Conservation (phyloP, 1,140 invertebrate genomes). For the Drosophila insularis region DNA sequence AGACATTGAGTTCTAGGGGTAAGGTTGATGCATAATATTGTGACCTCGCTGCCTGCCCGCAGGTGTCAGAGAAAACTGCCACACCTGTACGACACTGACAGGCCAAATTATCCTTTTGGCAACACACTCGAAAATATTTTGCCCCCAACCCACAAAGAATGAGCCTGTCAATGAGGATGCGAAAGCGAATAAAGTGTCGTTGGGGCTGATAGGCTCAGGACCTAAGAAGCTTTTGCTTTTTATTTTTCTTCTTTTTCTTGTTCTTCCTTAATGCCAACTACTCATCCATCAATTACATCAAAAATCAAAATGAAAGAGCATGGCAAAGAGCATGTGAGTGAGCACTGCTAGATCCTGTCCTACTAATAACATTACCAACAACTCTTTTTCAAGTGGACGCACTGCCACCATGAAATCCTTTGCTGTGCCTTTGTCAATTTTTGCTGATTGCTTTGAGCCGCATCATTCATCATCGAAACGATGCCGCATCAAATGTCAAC, state of each 20-base stretch:
- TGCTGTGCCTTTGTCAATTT: conserved; percentile 41
- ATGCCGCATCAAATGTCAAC: conserved; percentile 57
- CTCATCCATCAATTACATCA: conserved; percentile 58
- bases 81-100: conserved; percentile 24
- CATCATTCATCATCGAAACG: conserved; percentile 54
- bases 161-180: not conserved
- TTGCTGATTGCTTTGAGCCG: conserved; percentile 54
- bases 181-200: not conserved
- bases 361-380: conserved; percentile 53
- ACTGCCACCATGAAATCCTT: conserved; percentile 4
- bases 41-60: conserved; percentile 39
- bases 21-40: conserved; percentile 53
- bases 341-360: not conserved
- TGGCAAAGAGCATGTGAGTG: conserved; percentile 11
- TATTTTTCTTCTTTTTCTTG: conserved; percentile 16
- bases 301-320: conserved; percentile 60
- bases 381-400: conserved; percentile 56
- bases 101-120: conserved; percentile 44
- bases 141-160: not conserved
- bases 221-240: conserved; percentile 26
- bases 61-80: conserved; percentile 31
- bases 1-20: not conserved
- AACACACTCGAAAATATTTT: conserved; percentile 23
- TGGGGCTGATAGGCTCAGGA: not conserved
- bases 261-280: conserved; percentile 2